Evolutionary conservation across 2,888 invertebrate species (phyloP).

Genomic region (Teinopalpus imperialis): DNA sequence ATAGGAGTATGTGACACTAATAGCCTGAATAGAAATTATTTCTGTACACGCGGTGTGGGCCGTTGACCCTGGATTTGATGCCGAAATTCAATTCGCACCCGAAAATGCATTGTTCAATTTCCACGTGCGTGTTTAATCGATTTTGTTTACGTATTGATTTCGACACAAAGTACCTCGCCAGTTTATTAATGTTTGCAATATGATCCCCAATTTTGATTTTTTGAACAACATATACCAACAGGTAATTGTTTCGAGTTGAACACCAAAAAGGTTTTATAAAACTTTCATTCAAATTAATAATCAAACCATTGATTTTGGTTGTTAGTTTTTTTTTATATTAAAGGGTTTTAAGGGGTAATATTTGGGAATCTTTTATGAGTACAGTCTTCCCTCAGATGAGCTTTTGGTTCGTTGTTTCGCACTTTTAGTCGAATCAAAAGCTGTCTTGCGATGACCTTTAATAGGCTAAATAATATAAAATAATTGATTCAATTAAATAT

Average conservation of each 20-base stretch:
- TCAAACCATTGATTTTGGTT: no score
- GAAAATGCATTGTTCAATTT: conserved; percentile 56
- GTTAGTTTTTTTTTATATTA: no score
- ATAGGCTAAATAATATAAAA: no score
- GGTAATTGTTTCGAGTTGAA: neutral
- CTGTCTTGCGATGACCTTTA: no score
- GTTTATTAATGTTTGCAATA: conserved; percentile 45
- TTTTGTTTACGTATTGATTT: conserved; percentile 72
- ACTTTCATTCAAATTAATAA: no score
- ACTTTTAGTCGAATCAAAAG: no score
- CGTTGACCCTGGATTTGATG: conserved; percentile 28
- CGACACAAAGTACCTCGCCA: conserved; percentile 34
- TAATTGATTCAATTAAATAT: no score
- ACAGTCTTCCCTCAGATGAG: no score
- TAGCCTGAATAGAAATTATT: conserved; percentile 11
- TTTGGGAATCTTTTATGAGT: no score
- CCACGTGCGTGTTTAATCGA: conserved; percentile 72
- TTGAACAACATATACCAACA: neutral
- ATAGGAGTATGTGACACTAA: neutral
- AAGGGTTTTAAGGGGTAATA: no score
- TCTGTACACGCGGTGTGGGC: neutral
- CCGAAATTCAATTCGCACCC: conserved; percentile 35
- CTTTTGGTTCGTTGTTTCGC: no score
- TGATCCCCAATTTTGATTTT: conserved; percentile 24
- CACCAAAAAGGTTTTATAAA: no score